These are phyloP conservation scores for Cyrtorhinus lividipennis DNA, from an alignment of 1,140 invertebrate genomes.

Conservation along the genomic window DNA sequence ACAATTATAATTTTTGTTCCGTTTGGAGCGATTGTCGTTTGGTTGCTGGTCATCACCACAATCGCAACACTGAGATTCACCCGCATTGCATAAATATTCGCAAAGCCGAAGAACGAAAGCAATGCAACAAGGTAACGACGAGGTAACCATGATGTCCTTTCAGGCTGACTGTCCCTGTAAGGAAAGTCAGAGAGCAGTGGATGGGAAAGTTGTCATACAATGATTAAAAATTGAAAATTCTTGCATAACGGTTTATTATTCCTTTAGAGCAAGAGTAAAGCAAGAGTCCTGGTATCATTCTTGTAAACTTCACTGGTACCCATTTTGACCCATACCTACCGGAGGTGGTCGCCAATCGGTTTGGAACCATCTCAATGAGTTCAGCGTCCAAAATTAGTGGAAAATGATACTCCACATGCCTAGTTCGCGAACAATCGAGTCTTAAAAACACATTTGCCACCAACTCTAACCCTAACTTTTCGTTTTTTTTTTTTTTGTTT, in stretches of 20 bases:
- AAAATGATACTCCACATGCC: no score
- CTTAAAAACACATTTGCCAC: no score
- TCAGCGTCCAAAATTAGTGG: no score
- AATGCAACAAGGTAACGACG: slow-evolving; percentile 56
- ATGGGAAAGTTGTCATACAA: no score
- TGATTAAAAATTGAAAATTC: background rate
- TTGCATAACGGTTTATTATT: background rate
- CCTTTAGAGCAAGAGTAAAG: background rate
- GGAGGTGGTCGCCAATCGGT: no score
- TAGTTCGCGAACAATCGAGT: no score
- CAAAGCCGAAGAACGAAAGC: slow-evolving; percentile 74
- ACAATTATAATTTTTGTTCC: slow-evolving; percentile 17
- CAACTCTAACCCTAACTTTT: no score
- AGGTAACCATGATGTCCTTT: slow-evolving; percentile 45
- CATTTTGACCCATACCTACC: no score
- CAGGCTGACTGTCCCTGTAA: background rate
- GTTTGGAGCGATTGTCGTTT: slow-evolving; percentile 18
- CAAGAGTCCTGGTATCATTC: no score
- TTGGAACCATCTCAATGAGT: background rate
- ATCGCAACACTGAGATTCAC: slow-evolving; percentile 81
- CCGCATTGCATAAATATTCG: slow-evolving; percentile 70
- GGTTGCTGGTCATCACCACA: slow-evolving; percentile 58
- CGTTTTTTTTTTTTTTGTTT: no score
- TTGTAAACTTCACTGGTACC: no score
- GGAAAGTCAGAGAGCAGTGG: background rate